Conservation (phyloP, 2,113 vertebrate genomes). For the Scatophagus argus region DNA sequence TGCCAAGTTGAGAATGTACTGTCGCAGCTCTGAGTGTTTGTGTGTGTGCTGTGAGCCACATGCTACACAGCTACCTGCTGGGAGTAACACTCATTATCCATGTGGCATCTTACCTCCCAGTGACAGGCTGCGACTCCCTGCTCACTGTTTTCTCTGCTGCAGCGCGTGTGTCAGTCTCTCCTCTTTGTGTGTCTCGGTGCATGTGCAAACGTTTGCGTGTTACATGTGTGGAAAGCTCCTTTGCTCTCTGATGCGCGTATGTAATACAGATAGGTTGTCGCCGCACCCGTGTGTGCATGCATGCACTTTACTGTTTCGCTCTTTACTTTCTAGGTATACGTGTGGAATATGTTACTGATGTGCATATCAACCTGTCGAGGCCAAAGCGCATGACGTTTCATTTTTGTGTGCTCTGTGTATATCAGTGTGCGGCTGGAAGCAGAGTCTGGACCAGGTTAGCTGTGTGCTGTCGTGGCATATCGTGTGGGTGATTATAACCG, state of each 20-base stretch:
- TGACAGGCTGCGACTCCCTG: slow-evolving; percentile 57
- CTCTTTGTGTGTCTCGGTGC: slow-evolving; percentile 11
- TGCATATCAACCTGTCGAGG: slow-evolving; percentile 36
- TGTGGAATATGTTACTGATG: slow-evolving; percentile 44
- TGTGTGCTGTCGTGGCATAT: not conserved
- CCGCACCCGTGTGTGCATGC: slow-evolving; percentile 18
- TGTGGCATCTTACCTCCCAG: slow-evolving; percentile 66
- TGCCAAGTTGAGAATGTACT: slow-evolving; percentile 52
- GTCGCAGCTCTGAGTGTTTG: slow-evolving; percentile 55
- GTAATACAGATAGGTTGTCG: slow-evolving; percentile 30
- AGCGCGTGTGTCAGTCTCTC: slow-evolving; percentile 58
- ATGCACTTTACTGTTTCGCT: slow-evolving; percentile 9
- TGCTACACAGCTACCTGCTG: slow-evolving; percentile 69
- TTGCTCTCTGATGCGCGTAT: slow-evolving; percentile 41
- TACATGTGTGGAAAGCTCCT: slow-evolving; percentile 23
- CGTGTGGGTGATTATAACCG: slow-evolving; percentile 49
- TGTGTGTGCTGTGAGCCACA: slow-evolving; percentile 52
- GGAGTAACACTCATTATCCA: slow-evolving; percentile 75
- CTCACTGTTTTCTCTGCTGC: slow-evolving; percentile 51
- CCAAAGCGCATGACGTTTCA: slow-evolving; percentile 35
- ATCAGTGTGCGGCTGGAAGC: slow-evolving; percentile 2
- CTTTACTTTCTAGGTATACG: slow-evolving; percentile 33
- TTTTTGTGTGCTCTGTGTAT: slow-evolving; percentile 5
- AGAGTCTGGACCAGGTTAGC: slow-evolving; percentile 18
- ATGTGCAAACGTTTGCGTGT: slow-evolving; percentile 50